Evolutionary conservation across 2,113 vertebrate genomes (phyloP).

Genomic region (Chloroceryle aenea): DNA sequence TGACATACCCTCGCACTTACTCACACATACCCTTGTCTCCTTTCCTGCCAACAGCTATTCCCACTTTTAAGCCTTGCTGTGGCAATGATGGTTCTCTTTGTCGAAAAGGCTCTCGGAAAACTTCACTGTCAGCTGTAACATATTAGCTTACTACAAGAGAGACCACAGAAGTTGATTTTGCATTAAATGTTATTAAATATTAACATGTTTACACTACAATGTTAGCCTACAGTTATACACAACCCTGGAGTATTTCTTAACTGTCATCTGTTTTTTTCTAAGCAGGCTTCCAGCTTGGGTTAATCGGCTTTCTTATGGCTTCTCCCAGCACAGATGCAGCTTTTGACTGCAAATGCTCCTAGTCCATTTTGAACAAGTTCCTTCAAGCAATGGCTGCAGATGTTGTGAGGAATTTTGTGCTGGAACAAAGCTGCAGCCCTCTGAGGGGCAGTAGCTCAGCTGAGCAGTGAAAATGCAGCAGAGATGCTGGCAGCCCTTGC

Average conservation of each 20-base stretch:
- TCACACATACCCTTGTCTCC: neutral
- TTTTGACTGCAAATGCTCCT: neutral
- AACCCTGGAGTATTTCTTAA: neutral
- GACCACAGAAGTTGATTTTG: neutral
- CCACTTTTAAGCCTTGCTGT: neutral
- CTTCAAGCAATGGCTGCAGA: neutral
- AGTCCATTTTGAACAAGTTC: neutral
- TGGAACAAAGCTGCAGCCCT: neutral
- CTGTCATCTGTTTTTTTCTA: neutral
- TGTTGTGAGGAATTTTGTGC: neutral
- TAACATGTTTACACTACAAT: neutral
- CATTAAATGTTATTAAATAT: constrained; percentile 4
- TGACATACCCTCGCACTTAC: neutral
- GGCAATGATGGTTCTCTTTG: neutral
- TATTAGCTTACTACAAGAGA: neutral
- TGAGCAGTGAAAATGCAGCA: neutral
- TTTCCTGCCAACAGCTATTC: neutral
- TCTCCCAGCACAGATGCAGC: neutral
- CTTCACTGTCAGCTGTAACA: neutral
- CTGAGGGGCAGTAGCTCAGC: neutral
- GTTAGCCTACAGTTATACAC: neutral
- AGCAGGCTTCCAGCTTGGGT: neutral
- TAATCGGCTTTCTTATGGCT: neutral
- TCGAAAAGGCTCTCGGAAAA: neutral
- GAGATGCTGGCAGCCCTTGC: neutral